Conservation (phyloP, 1,140 invertebrate genomes). For the Cherax destructor region DNA sequence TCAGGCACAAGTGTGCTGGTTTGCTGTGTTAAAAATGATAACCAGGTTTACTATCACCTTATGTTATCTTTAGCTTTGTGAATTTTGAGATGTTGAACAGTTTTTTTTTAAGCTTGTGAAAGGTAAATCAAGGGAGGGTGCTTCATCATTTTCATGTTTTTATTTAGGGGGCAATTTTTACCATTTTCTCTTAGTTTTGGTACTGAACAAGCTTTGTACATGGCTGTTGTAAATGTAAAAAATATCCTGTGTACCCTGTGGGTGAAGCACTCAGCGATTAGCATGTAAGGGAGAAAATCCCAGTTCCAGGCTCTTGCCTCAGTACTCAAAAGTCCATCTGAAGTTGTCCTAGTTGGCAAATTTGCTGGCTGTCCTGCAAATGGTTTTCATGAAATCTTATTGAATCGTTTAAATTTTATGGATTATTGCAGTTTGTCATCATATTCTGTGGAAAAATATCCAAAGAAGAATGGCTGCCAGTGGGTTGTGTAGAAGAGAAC, state of each 20-base stretch:
- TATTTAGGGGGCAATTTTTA: background rate
- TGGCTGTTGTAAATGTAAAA: slow-evolving; percentile 37
- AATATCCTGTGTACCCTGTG: slow-evolving; percentile 1
- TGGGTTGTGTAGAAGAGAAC: slow-evolving; percentile 39
- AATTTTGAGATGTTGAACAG: background rate
- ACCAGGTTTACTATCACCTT: background rate
- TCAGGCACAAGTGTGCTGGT: no score
- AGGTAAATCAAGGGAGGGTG: background rate
- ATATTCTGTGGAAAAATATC: background rate
- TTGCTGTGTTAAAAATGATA: background rate
- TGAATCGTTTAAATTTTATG: background rate
- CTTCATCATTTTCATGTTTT: background rate
- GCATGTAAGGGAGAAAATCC: slow-evolving; percentile 55
- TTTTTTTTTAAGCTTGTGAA: background rate
- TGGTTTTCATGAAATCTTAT: background rate
- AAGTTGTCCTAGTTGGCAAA: background rate
- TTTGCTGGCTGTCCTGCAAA: background rate
- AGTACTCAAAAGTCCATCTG: background rate
- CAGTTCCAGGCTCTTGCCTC: slow-evolving; percentile 44
- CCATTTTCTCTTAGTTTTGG: background rate
- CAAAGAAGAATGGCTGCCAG: slow-evolving; percentile 38
- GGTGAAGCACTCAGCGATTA: slow-evolving; percentile 55
- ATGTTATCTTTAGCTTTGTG: background rate
- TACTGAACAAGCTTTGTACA: slow-evolving; percentile 54
- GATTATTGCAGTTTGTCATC: slow-evolving; percentile 4